A percentile compares a stretch with the other conserved stretches of the same genome.
phyloP scores from a whole-genome alignment of 2,888 invertebrate genomes.

The Cistogaster globosa region DNA sequence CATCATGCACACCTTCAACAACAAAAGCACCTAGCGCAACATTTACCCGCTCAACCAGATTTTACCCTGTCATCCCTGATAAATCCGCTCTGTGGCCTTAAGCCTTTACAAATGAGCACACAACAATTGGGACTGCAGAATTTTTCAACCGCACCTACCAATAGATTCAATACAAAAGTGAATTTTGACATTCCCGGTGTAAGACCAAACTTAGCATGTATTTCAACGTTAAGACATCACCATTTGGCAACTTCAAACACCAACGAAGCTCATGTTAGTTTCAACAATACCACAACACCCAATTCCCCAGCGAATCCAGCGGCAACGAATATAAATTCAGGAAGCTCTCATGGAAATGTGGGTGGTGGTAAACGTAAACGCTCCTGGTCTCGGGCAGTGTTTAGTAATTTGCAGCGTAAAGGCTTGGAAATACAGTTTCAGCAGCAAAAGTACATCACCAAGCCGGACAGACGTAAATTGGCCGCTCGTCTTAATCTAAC shows the following conservation, averaged over 20 bases:
- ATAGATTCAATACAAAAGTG: slow-evolving; percentile 74
- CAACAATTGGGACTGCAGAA: slow-evolving; percentile 73
- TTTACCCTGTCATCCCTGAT: slow-evolving; percentile 75
- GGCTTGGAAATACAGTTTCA: slow-evolving; percentile 96
- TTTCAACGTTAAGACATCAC: slow-evolving; percentile 60
- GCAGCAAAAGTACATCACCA: slow-evolving; percentile 97
- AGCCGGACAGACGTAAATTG: slow-evolving; percentile 95
- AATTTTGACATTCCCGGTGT: slow-evolving; percentile 76
- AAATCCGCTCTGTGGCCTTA: slow-evolving; percentile 78
- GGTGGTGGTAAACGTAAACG: slow-evolving; percentile 88
- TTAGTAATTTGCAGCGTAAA: slow-evolving; percentile 96
- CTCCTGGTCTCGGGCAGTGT: slow-evolving; percentile 97
- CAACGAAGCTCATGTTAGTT: slow-evolving; percentile 45
- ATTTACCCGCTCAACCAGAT: slow-evolving; percentile 72
- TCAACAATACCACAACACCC: slow-evolving; percentile 15
- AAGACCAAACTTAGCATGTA: slow-evolving; percentile 63
- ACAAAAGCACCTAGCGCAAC: slow-evolving; percentile 63
- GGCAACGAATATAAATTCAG: slow-evolving; percentile 32
- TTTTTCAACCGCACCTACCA: slow-evolving; percentile 70
- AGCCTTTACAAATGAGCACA: slow-evolving; percentile 77
- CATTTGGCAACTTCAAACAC: slow-evolving; percentile 36
- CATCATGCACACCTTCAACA: slow-evolving; percentile 76
- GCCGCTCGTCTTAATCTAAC: slow-evolving; percentile 96
- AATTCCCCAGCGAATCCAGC: slow-evolving; percentile 58
- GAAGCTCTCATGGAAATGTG: slow-evolving; percentile 26